phyloP scores from a whole-genome alignment of 2,113 vertebrate species.

The Manacus vitellinus region DNA sequence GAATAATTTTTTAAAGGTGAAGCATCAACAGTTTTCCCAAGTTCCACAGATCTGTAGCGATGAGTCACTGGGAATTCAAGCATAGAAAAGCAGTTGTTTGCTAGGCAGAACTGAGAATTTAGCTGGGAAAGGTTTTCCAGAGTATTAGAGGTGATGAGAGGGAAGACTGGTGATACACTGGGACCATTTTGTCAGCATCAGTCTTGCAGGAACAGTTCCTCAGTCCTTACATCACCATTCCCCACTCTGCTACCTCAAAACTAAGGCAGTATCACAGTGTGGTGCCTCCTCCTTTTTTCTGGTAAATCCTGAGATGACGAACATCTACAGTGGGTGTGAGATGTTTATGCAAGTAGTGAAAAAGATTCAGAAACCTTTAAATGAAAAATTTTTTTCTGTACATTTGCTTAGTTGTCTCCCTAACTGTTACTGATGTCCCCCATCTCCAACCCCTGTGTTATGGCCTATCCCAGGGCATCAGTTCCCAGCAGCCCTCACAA shows the following conservation, averaged over 20 bases:
- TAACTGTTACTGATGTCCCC: background rate
- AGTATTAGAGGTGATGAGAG: background rate
- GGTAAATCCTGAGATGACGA: background rate
- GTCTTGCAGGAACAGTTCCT: background rate
- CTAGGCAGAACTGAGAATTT: background rate
- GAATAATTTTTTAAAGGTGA: background rate
- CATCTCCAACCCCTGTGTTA: background rate
- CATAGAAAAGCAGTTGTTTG: background rate
- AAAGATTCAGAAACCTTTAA: background rate
- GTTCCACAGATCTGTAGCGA: background rate
- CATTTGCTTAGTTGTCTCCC: background rate
- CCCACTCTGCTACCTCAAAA: background rate
- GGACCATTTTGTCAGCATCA: background rate
- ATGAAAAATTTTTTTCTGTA: background rate
- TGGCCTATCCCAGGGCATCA: background rate
- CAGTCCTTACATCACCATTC: background rate
- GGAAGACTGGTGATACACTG: background rate
- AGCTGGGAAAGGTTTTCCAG: background rate
- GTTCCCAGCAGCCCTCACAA: background rate
- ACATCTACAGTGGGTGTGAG: background rate
- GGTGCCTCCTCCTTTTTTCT: background rate
- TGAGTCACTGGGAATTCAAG: background rate
- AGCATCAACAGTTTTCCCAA: background rate
- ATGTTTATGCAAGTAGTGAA: background rate
- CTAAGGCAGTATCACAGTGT: accelerated